Percentiles rank a stretch among this genome's conserved stretches.
Conservation (phyloP, 2,888 invertebrate genomes). For the Drosophila suboccidentalis region DNA sequence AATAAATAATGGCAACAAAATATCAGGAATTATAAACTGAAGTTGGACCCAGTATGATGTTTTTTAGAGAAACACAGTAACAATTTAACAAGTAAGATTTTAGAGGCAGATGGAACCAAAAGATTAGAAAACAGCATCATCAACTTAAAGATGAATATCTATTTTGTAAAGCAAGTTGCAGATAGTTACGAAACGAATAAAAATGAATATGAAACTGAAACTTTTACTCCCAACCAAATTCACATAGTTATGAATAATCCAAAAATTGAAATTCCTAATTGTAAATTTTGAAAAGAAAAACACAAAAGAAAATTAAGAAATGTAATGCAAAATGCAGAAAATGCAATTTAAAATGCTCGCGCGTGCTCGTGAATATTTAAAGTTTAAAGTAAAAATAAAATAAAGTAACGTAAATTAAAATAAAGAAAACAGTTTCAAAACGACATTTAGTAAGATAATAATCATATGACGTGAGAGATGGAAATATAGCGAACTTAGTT, state of each 20-base stretch:
- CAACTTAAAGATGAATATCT: slow-evolving; percentile 63
- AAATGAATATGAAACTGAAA: slow-evolving; percentile 60
- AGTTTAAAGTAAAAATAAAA: slow-evolving; percentile 38
- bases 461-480: slow-evolving; percentile 34
- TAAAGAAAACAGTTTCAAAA: slow-evolving; percentile 58
- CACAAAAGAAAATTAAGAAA: slow-evolving; percentile 20
- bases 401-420: slow-evolving; percentile 20
- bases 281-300: slow-evolving; percentile 50
- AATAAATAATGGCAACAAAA: slow-evolving; percentile 68
- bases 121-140: slow-evolving; percentile 47
- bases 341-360: slow-evolving; percentile 72
- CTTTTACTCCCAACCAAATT: slow-evolving; percentile 66
- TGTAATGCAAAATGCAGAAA: slow-evolving; percentile 59
- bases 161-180: slow-evolving; percentile 74
- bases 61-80: slow-evolving; percentile 57
- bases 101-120: slow-evolving; percentile 67
- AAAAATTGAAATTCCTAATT: slow-evolving; percentile 53
- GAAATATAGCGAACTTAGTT: slow-evolving; percentile 60
- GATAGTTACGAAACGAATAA: slow-evolving; percentile 44
- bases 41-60: slow-evolving; percentile 79
- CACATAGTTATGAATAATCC: slow-evolving; percentile 64
- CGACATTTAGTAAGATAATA: slow-evolving; percentile 54
- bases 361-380: slow-evolving; percentile 79
- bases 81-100: slow-evolving; percentile 72
- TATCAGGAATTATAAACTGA: slow-evolving; percentile 76